A percentile compares a stretch with the other conserved stretches of the same genome.
These are phyloP conservation scores for Oscheius sp. DNA, from an alignment of 2,888 invertebrate species.

Conservation along the genomic window DNA sequence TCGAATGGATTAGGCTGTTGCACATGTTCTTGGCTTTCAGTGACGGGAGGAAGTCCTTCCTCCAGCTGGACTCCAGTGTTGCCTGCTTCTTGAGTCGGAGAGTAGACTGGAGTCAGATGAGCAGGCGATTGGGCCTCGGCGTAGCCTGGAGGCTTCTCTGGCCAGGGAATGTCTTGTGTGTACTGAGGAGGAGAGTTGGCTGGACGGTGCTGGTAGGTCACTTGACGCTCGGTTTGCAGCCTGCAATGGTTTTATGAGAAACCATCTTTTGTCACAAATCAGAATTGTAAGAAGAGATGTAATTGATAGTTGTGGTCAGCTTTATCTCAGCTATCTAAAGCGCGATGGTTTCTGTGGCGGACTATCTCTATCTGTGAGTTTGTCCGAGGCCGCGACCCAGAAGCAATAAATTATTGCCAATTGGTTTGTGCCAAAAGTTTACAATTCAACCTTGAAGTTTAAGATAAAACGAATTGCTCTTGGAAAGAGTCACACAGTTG, in stretches of 20 bases:
- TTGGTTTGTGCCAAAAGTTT: too few relatives aligned
- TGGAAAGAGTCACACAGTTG: too few relatives aligned
- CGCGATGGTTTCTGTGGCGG: too few relatives aligned
- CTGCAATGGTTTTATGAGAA: slow-evolving; percentile 5
- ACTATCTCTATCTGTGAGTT: too few relatives aligned
- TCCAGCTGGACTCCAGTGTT: background rate
- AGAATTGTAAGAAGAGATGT: too few relatives aligned
- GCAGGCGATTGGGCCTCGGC: slow-evolving; percentile 14
- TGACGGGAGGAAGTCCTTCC: background rate
- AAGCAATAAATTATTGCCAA: too few relatives aligned
- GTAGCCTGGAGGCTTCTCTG: slow-evolving; percentile 27
- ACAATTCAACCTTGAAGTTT: too few relatives aligned
- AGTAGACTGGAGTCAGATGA: background rate
- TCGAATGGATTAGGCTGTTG: background rate
- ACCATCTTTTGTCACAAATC: too few relatives aligned
- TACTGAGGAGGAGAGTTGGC: slow-evolving; percentile 21
- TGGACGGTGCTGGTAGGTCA: slow-evolving; percentile 25
- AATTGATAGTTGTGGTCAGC: too few relatives aligned
- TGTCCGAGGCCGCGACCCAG: too few relatives aligned
- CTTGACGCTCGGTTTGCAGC: slow-evolving; percentile 4
- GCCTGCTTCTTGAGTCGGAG: background rate
- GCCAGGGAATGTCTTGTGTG: slow-evolving; percentile 6
- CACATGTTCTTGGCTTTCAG: background rate
- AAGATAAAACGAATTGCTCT: too few relatives aligned
- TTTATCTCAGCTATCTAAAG: too few relatives aligned